Conservation (phyloP, 2,888 invertebrate species). For the Agrotis ipsilon region DNA sequence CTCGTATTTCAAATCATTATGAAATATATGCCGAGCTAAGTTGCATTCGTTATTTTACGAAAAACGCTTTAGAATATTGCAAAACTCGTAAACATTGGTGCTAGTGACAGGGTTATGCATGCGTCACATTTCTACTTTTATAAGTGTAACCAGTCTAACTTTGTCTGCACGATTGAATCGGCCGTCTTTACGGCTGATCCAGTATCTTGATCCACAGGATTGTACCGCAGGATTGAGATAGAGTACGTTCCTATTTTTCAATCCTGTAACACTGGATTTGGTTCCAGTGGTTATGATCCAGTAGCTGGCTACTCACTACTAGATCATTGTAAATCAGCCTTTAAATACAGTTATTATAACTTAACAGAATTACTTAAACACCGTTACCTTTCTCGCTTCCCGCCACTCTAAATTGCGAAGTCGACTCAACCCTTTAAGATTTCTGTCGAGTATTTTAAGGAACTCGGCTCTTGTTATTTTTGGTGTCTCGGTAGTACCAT, state of each 20-base stretch:
- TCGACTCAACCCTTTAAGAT: conserved; percentile 86
- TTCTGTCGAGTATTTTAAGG: conserved; percentile 85
- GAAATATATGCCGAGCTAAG: too few species aligned
- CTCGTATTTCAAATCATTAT: too few species aligned
- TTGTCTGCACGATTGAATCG: background rate
- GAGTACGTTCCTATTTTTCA: too few species aligned
- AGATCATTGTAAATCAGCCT: too few species aligned
- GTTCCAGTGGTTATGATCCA: too few species aligned
- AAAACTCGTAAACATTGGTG: background rate
- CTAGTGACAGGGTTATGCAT: background rate
- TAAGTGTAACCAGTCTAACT: background rate
- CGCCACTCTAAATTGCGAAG: conserved; percentile 88
- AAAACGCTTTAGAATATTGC: background rate
- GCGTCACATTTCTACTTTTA: background rate
- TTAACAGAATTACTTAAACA: conserved; percentile 2
- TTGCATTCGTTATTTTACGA: too few species aligned
- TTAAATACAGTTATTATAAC: background rate
- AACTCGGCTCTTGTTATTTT: conserved; percentile 86
- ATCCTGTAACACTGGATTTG: too few species aligned
- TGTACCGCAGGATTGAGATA: too few species aligned
- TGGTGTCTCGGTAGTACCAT: conserved; percentile 83
- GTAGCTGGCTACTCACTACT: too few species aligned
- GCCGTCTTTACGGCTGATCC: too few species aligned
- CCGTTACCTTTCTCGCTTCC: conserved; percentile 85
- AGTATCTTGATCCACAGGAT: too few species aligned